Conservation (phyloP, 2,888 invertebrate genomes). For the Rhamphomyia laevipes region DNA sequence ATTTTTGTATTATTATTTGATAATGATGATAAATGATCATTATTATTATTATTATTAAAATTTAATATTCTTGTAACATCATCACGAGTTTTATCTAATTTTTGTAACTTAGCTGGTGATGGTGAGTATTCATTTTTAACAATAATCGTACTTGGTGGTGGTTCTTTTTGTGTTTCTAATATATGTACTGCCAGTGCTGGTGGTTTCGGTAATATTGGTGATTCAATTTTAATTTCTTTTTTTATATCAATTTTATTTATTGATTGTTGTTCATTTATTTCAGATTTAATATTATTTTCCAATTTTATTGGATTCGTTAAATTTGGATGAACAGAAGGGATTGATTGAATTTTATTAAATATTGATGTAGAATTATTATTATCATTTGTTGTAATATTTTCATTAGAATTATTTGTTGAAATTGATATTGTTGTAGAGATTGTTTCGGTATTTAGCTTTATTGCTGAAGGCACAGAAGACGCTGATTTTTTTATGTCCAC, state of each 20-base stretch:
- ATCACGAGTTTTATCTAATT: conserved; percentile 26
- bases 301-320: too few species aligned
- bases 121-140: conserved; percentile 16
- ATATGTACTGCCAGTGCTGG: not conserved
- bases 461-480: too few species aligned
- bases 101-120: conserved; percentile 13
- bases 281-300: too few species aligned
- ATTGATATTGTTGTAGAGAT: too few species aligned
- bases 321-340: too few species aligned
- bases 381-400: not conserved
- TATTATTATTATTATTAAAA: conserved; percentile 18
- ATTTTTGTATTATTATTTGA: conserved; percentile 1
- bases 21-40: not conserved
- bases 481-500: too few species aligned
- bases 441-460: too few species aligned
- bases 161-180: conserved; percentile 1
- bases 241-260: not conserved
- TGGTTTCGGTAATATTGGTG: not conserved
- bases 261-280: too few species aligned
- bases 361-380: not conserved
- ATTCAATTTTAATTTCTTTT: conserved; percentile 4
- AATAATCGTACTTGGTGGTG: conserved; percentile 15
- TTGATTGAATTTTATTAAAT: not conserved
- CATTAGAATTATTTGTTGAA: too few species aligned
- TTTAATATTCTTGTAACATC: conserved; percentile 32